These are phyloP conservation scores for Protaetia brevitarsis DNA, from an alignment of 1,140 invertebrate genomes.

Conservation along the genomic window DNA sequence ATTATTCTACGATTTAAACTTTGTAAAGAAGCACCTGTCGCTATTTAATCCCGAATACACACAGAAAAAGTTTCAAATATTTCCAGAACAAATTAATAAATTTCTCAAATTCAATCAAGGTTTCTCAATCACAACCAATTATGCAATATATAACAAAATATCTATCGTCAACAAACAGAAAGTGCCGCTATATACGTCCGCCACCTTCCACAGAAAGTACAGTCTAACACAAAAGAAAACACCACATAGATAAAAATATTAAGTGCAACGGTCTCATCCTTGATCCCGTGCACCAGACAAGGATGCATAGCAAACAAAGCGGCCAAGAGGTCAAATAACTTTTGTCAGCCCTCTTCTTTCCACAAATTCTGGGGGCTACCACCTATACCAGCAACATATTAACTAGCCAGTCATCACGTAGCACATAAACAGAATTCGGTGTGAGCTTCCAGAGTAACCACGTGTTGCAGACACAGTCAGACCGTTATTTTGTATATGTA, in stretches of 20 bases:
- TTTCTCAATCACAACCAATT: too few relatives aligned
- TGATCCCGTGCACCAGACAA: not conserved
- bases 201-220: not conserved
- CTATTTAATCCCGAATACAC: too few relatives aligned
- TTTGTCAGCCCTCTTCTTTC: not conserved
- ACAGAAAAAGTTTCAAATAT: too few relatives aligned
- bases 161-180: too few relatives aligned
- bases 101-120: too few relatives aligned
- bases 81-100: too few relatives aligned
- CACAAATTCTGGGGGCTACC: not conserved
- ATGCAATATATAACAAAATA: too few relatives aligned
- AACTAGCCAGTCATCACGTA: not conserved
- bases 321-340: constrained; percentile 1
- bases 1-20: too few relatives aligned
- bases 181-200: not conserved
- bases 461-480: not conserved
- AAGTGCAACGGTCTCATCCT: not conserved
- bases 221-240: not conserved
- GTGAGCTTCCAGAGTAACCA: not conserved
- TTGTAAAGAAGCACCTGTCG: too few relatives aligned
- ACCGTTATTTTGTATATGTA: not conserved
- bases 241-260: too few relatives aligned
- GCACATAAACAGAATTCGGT: not conserved
- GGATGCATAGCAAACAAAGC: constrained; percentile 2
- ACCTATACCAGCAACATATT: too few relatives aligned